Evolutionary conservation across 2,113 vertebrate species (phyloP).

Genomic region (Piaya cayana): DNA sequence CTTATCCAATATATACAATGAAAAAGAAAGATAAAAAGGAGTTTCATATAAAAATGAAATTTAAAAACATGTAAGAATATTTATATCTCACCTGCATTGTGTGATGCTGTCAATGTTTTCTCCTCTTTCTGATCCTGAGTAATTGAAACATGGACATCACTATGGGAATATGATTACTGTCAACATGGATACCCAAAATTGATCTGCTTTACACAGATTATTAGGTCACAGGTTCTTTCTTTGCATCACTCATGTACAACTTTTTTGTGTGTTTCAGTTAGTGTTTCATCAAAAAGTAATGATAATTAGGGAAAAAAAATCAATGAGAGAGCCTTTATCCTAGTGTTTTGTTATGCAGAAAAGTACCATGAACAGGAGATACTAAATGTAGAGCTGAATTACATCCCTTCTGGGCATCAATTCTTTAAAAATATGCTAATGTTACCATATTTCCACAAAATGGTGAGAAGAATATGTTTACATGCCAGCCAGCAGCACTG

Average conservation of each 20-base stretch:
- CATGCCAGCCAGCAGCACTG: neutral
- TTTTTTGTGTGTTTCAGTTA: neutral
- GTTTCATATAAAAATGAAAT: neutral
- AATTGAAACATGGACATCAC: neutral
- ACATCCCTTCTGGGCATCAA: neutral
- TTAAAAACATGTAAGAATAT: neutral
- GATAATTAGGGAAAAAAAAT: neutral
- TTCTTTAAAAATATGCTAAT: neutral
- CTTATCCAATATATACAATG: neutral
- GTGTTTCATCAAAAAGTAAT: neutral
- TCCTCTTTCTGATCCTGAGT: neutral
- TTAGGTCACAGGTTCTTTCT: neutral
- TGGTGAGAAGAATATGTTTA: neutral
- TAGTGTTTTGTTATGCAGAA: neutral
- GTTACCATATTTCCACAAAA: neutral
- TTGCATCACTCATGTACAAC: neutral
- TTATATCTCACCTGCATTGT: neutral
- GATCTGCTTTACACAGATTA: neutral
- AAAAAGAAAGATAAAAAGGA: rapidly evolving
- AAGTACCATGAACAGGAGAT: neutral
- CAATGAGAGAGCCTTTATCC: neutral
- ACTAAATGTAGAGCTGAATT: neutral
- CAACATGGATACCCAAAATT: rapidly evolving
- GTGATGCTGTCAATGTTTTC: neutral
- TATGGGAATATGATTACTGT: neutral